Base-by-base conservation (phyloP, 2,888 invertebrate species). In the Meghimatium bilineatum region DNA sequence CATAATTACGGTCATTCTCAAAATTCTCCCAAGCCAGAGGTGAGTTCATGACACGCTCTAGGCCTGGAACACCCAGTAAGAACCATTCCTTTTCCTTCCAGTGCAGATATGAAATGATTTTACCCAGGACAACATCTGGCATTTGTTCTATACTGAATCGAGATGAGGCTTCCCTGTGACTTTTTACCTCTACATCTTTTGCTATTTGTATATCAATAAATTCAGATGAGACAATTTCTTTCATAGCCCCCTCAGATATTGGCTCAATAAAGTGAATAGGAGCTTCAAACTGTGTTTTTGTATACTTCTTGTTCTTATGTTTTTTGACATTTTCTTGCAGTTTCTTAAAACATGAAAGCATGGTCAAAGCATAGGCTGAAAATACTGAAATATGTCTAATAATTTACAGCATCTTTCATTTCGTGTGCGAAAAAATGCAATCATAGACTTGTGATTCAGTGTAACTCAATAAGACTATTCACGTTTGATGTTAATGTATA, bases 51-150 rank as follows among this genome's bases (percentile, higher is more conserved):
- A 86, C 44, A 20, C 75, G 74, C 26, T 52, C 69, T 67, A 83
- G 34, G 12, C 63, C 0, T 5, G 83, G 81, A 60, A 84, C 66
- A 5, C 78, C 85, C n/a, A 74, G 32, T 1, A n/a, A 60, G 0
- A 78, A 67, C 76, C 72, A 72, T 34, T 85, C 83, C 72, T 84
- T 85, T 49, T 86, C 86, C 36, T 83, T 85, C 86, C 86, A 86
- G 66, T 86, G 85, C 26, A 86, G 60, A n/a, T 77, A 86, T 20
- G 85, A 80, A 14, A 86, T 78, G 34, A 86, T 83, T 34, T 69
- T 67, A 36, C 82, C 74, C 17, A 86, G 49, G 12, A 83, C 83
- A n/a, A 85, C 36, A 69, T 85, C 86, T 0, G 86, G 86, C 78
- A 86, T 36, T 8, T 63, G 29, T 34, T 81, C 81, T 20, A 74